Evolutionary conservation across 2,888 invertebrate species (phyloP), one percentile per base, ranked within the genome.

Genomic region (Coelinius sp.): DNA sequence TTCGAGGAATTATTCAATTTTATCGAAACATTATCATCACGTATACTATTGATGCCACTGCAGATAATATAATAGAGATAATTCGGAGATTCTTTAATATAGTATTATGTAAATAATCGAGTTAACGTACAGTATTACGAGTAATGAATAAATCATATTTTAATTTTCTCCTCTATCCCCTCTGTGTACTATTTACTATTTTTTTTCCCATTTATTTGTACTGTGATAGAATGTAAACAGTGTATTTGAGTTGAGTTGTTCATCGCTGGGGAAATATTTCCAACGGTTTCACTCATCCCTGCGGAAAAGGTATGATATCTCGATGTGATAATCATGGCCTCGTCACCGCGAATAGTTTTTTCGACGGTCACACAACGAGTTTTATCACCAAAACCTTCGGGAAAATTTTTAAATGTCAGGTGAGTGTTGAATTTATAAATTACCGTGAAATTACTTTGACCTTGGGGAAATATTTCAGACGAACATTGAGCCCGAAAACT

Each of bases 41-140:
- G 38, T 41, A 63, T 41, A 56, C 31, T 25, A 59, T 35, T 63
- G 38, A 38, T 14, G 41, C 25, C 46, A 49, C 46, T 31, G 59
- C 35, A 56, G 31, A 59, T 59, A 31, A 35, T 41, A 41, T 62
- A 62, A 41, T 63, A 63, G 41, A 63, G 22, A 63, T 41, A 20
- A 63, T 44, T 63, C 24, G 17, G 22, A 63, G 25, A 63, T 66
- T 59, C 27, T 24, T 66, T 59, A 59, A 59, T 66, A 59, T 66
- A 66, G 31, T 56, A 71, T 59, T 31, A 35, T 86, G 85, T 86
- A 86, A 81, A 87, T 86, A 86, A 82, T 84, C 75, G 83, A 83
- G 82, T 85, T 83, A 85, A 81, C 75, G 80, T 80, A 82, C 87
- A 87, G 87, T 87, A 87, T 87, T 87, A 87, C 81, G 80, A 85